phyloP scores from a whole-genome alignment of 2,113 vertebrate genomes.

The Ciconia boyciana region DNA sequence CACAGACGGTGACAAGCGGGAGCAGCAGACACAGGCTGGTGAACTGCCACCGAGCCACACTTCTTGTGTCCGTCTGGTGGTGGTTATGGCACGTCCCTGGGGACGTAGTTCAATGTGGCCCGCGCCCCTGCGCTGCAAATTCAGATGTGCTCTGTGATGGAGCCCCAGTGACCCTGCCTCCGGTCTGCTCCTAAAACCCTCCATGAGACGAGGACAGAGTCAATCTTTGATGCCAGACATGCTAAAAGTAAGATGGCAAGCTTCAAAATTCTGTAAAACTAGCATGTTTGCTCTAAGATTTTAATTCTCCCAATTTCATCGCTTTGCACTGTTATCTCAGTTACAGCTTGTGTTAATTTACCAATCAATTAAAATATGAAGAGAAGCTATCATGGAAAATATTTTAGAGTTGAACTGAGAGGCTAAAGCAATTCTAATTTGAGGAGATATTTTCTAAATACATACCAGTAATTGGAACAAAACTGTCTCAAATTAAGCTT shows the following conservation, averaged over 20 bases:
- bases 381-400: neutral
- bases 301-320: neutral
- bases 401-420: neutral
- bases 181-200: neutral
- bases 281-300: neutral
- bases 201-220: neutral
- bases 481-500: neutral
- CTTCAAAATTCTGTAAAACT: neutral
- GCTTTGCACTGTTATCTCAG: neutral
- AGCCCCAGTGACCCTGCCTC: neutral
- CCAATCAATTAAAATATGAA: constrained; percentile 24
- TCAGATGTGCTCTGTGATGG: neutral
- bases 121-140: neutral
- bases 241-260: neutral
- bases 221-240: neutral
- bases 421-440: neutral
- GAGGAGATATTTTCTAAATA: constrained; percentile 16
- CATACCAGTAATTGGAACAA: neutral
- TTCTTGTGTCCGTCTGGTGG: neutral
- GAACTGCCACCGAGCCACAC: accelerated
- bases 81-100: neutral
- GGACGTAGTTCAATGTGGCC: neutral
- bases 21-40: neutral
- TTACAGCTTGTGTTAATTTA: constrained; percentile 10
- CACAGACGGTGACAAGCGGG: accelerated